phyloP scores from a whole-genome alignment of 2,797 vertebrate genomes.

The Aeoliscus strigatus region DNA sequence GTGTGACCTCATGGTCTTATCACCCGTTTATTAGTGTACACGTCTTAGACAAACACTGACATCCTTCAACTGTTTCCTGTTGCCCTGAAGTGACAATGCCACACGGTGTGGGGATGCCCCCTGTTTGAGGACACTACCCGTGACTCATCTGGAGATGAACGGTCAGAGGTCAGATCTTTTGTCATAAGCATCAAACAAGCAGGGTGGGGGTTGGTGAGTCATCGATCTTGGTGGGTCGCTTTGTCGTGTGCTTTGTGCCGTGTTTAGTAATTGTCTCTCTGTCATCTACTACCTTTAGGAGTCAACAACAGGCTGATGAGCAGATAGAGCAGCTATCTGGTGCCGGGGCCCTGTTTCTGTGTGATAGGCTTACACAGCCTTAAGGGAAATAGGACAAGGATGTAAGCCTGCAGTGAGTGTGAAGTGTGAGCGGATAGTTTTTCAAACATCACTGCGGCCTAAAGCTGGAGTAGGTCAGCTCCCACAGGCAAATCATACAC shows the following conservation, averaged over 20 bases:
- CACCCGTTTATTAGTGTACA: constrained; percentile 14
- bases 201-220: constrained; percentile 56
- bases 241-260: constrained; percentile 19
- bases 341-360: constrained; percentile 30
- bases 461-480: constrained; percentile 29
- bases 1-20: constrained; percentile 12
- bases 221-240: constrained; percentile 35
- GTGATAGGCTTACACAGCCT: constrained; percentile 35
- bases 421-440: constrained; percentile 45
- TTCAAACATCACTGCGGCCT: constrained; percentile 35
- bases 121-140: constrained; percentile 18
- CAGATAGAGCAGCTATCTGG: constrained; percentile 33
- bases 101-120: constrained; percentile 49
- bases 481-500: constrained; percentile 26
- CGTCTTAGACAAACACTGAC: constrained; percentile 29
- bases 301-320: constrained; percentile 41
- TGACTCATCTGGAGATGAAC: constrained; percentile 65
- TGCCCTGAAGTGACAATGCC: constrained; percentile 20
- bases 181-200: constrained; percentile 64
- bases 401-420: constrained; percentile 27
- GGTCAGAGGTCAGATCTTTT: constrained; percentile 66
- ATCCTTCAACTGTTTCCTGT: constrained; percentile 63
- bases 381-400: constrained; percentile 4
- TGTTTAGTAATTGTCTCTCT: constrained; percentile 59
- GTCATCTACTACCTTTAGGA: constrained; percentile 55